phyloP scores from a whole-genome alignment of 2,797 vertebrate species.

The Sebastiscus tertius region DNA sequence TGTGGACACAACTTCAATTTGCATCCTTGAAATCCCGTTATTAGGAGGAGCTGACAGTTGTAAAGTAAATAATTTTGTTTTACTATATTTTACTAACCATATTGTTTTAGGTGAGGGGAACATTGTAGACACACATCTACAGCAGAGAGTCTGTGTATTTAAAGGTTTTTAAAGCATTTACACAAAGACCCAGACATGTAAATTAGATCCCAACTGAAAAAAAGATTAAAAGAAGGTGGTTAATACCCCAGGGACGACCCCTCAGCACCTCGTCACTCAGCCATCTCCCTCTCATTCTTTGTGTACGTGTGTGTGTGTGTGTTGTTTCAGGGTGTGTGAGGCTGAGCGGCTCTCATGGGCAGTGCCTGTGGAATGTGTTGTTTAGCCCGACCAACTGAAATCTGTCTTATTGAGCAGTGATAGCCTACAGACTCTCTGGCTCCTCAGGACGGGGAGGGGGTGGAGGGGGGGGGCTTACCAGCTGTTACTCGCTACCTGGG shows the following conservation, averaged over 20 bases:
- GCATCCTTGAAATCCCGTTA: not conserved
- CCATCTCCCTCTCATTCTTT: conserved; percentile 36
- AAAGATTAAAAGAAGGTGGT: conserved; percentile 59
- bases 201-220: conserved; percentile 60
- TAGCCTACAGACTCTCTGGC: conserved; percentile 92
- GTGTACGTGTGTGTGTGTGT: conserved; percentile 48
- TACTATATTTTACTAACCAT: not conserved
- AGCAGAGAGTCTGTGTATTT: conserved; percentile 9
- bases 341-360: conserved; percentile 65
- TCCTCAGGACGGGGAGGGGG: conserved; percentile 80
- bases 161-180: conserved; percentile 23
- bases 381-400: conserved; percentile 78
- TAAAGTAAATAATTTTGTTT: conserved; percentile 19
- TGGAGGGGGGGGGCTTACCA: conserved; percentile 46
- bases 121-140: not conserved
- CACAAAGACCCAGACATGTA: conserved; percentile 48
- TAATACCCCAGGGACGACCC: conserved; percentile 57
- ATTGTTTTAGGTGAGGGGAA: conserved; percentile 12
- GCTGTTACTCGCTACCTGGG: conserved; percentile 56
- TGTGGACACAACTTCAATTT: not conserved
- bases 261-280: conserved; percentile 49
- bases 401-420: conserved; percentile 84
- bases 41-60: conserved; percentile 1
- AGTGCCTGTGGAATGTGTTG: conserved; percentile 80
- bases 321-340: conserved; percentile 72